Percentiles rank a stretch among this genome's conserved stretches.
Evolutionary conservation across 1,140 invertebrate species (phyloP).

Genomic region (Meloidogyne exigua): DNA sequence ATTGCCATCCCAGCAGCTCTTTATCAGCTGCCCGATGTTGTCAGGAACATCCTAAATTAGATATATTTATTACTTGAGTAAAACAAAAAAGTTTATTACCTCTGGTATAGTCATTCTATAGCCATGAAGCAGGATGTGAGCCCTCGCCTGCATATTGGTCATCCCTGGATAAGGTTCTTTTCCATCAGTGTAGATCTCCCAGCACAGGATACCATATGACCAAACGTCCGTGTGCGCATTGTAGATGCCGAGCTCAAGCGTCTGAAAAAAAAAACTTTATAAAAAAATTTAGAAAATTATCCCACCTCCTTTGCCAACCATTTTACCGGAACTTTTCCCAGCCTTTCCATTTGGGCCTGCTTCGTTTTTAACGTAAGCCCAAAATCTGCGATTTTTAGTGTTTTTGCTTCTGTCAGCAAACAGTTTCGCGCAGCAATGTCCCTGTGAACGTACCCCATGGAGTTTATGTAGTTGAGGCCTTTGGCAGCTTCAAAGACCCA

Average conservation of each 20-base stretch:
- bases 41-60: background rate
- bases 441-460: conserved; percentile 22
- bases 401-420: conserved; percentile 8
- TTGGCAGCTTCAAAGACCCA: conserved; percentile 31
- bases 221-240: conserved; percentile 38
- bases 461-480: conserved; percentile 38
- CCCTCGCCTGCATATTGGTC: background rate
- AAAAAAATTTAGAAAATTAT: background rate
- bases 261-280: background rate
- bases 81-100: background rate
- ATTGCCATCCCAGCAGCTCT: background rate
- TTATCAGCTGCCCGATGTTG: background rate
- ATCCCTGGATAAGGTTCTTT: conserved; percentile 34
- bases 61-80: too few relatives aligned
- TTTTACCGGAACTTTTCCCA: conserved; percentile 27
- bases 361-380: conserved; percentile 32
- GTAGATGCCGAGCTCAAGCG: conserved; percentile 22
- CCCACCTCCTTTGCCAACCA: conserved; percentile 42
- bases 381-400: conserved; percentile 41
- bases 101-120: background rate
- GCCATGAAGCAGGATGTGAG: conserved; percentile 1
- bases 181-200: conserved; percentile 32
- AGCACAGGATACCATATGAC: conserved; percentile 32
- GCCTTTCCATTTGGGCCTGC: conserved; percentile 16
- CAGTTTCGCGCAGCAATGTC: conserved; percentile 41